phyloP scores from a whole-genome alignment of 2,888 invertebrate genomes.

The Hydriomena furcata region DNA sequence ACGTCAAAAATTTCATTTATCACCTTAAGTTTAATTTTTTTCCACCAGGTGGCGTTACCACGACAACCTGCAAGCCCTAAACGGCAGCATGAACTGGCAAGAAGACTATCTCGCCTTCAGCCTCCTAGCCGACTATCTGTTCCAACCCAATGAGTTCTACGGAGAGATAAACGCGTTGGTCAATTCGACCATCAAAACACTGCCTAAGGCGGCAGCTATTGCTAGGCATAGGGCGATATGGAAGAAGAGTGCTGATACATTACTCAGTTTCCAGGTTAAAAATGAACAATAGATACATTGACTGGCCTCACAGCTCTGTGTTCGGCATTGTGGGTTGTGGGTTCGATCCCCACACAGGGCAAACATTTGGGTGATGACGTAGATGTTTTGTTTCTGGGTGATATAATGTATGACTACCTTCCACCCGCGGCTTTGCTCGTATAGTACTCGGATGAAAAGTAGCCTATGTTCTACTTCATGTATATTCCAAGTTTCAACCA shows the following conservation, averaged over 20 bases:
- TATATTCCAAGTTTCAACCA: too few relatives aligned
- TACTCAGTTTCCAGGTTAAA: slow-evolving; percentile 74
- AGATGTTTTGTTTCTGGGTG: too few relatives aligned
- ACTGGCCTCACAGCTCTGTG: too few relatives aligned
- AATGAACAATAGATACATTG: too few relatives aligned
- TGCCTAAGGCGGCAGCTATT: slow-evolving; percentile 71
- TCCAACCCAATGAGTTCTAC: slow-evolving; percentile 75
- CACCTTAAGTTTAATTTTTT: neutral
- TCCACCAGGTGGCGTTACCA: slow-evolving; percentile 75
- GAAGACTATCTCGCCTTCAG: slow-evolving; percentile 73
- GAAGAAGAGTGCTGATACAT: slow-evolving; percentile 76
- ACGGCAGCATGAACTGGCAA: slow-evolving; percentile 82
- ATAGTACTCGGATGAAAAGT: too few relatives aligned
- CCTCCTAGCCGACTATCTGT: slow-evolving; percentile 73
- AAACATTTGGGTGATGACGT: too few relatives aligned
- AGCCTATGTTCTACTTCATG: too few relatives aligned
- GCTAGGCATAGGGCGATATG: slow-evolving; percentile 73
- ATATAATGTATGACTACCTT: too few relatives aligned
- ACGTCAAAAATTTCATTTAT: too few relatives aligned
- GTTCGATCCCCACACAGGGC: too few relatives aligned
- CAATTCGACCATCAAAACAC: slow-evolving; percentile 72
- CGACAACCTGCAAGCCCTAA: slow-evolving; percentile 75
- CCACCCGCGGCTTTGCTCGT: too few relatives aligned
- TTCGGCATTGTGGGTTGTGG: too few relatives aligned
- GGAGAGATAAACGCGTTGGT: slow-evolving; percentile 73